Evolutionary conservation across 2,797 vertebrate genomes (phyloP).

Genomic region (Poeciliopsis gracilis): DNA sequence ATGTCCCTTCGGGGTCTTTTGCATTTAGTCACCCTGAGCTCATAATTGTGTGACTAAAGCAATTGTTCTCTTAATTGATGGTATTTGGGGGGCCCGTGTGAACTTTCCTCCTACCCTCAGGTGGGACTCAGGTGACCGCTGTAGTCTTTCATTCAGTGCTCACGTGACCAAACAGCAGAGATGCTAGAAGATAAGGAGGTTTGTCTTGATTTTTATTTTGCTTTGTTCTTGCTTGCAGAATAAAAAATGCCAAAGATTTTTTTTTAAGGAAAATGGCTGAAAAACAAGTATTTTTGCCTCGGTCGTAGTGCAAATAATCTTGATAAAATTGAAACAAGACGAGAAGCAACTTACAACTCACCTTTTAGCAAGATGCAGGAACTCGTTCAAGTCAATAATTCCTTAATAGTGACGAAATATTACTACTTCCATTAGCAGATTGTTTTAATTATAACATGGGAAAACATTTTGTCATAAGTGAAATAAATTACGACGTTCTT

Average conservation of each 20-base stretch:
- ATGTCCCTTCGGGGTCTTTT: constrained; percentile 78
- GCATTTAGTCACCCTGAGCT: constrained; percentile 81
- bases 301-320: too few species aligned
- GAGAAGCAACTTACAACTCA: too few species aligned
- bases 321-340: too few species aligned
- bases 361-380: too few species aligned
- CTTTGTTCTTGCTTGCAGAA: constrained; percentile 5
- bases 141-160: constrained; percentile 56
- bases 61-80: constrained; percentile 85
- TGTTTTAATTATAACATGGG: too few species aligned
- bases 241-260: neutral
- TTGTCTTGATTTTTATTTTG: constrained; percentile 6
- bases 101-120: constrained; percentile 67
- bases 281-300: too few species aligned
- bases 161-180: constrained; percentile 60
- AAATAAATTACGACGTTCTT: too few species aligned
- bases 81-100: constrained; percentile 62
- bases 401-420: too few species aligned
- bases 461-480: too few species aligned
- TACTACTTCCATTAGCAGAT: too few species aligned
- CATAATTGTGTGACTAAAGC: constrained; percentile 85
- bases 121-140: constrained; percentile 72
- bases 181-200: constrained; percentile 18
- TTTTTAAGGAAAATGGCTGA: neutral
- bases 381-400: too few species aligned